Base-by-base conservation (phyloP, 2,797 vertebrate genomes). In the Lepidocolaptes lacrymiger region DNA sequence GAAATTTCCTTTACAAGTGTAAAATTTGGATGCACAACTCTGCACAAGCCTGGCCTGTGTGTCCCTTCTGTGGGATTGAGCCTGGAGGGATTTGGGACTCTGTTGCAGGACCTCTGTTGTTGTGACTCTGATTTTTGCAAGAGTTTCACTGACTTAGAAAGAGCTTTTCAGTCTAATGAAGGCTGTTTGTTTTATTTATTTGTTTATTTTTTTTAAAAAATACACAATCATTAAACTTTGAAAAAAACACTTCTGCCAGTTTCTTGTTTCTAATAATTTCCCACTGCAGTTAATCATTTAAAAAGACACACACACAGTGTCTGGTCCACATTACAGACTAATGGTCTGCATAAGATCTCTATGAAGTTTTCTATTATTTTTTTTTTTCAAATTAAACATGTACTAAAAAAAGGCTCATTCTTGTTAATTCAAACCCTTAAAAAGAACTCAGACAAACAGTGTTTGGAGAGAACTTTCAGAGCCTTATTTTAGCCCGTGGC, bases 321-420 rank as follows among this genome's bases (percentile, higher is more conserved):
- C 91, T 95, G 93, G 67, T 61, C 84, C 52, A 46, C 30, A 61
- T 95, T 82, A 91, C 7, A 46, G 39, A 63, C 48, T 94, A 91
- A 90, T 55, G 80, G 39, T 87, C 74, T 91, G 49, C 63, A 48
- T 36, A 85, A 92, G 54, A 62, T 67, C 30, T 61, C 76, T 46
- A 85, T 58, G 22, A 88, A 81, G 58, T 46, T 43, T 14, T 66
- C 46, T 71, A 7, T 44, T 3, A 5, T 46, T 15, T 49, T 49
- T 7, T 41, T 46, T 58, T 78, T 96, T 83, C n/a, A 91, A 82
- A 90, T 90, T 76, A 93, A 74, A 2, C 18, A 7, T 74, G 32
- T 54, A 71, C 74, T 93, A 55, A 93, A 95, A 95, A 91, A 94
- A 80, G 6, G 22, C 34, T 76, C 21, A 10, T 62, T 91, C 20